Conservation (phyloP, 2,888 invertebrate genomes). For the Cantharis flavilabris region DNA sequence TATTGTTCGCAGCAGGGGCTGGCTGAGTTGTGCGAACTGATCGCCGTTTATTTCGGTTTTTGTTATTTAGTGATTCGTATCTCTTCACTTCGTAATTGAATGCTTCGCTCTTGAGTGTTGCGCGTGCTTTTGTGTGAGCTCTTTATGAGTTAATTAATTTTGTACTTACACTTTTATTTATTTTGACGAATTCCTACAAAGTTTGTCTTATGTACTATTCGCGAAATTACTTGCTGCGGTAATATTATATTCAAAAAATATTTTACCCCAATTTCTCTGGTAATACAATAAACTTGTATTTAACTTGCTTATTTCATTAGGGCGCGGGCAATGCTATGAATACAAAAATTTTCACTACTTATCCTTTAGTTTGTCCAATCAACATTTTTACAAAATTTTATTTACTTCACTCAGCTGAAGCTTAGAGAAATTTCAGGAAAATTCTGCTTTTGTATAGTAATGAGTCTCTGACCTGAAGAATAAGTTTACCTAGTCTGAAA, state of each 20-base stretch:
- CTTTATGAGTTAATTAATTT: background rate
- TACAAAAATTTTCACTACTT: background rate
- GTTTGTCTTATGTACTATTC: background rate
- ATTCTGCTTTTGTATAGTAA: background rate
- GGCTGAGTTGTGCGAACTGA: background rate
- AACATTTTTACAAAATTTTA: background rate
- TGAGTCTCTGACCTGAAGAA: background rate
- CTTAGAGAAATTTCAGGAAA: background rate
- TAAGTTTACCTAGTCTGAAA: background rate
- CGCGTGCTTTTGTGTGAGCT: background rate
- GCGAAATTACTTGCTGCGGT: background rate
- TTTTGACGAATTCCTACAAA: background rate
- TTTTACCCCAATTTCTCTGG: background rate
- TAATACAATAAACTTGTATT: too few species aligned
- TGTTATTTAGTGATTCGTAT: background rate
- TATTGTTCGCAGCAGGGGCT: background rate
- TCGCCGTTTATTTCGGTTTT: background rate
- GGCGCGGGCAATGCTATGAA: background rate
- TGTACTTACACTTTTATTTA: background rate
- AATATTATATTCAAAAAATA: background rate
- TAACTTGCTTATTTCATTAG: background rate
- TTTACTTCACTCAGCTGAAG: background rate
- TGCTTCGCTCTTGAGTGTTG: background rate
- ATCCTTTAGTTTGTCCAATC: background rate
- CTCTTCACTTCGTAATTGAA: background rate